Conservation (phyloP, 2,113 vertebrate species). For the Phoxinus phoxinus region DNA sequence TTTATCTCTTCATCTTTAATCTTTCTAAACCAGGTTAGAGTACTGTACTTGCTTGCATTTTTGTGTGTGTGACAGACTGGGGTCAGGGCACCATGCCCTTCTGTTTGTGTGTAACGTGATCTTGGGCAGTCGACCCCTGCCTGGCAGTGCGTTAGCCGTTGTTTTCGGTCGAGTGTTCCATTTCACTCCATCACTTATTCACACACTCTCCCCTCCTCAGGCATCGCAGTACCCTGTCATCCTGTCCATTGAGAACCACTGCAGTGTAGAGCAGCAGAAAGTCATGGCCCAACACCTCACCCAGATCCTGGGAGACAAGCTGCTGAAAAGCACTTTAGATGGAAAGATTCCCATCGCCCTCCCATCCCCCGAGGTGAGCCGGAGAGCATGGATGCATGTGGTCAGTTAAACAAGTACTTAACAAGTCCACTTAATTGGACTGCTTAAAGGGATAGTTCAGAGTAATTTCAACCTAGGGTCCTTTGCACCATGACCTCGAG, state of each 20-base stretch:
- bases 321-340: slow-evolving; percentile 80
- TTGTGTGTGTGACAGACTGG: slow-evolving; percentile 46
- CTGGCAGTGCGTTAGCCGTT: slow-evolving; percentile 35
- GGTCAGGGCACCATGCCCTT: slow-evolving; percentile 14
- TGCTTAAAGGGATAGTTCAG: too few species aligned
- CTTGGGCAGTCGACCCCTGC: slow-evolving; percentile 23
- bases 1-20: background rate
- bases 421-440: background rate
- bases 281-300: slow-evolving; percentile 85
- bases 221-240: slow-evolving; percentile 88
- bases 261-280: slow-evolving; percentile 87
- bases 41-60: slow-evolving; percentile 49
- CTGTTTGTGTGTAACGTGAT: slow-evolving; percentile 51
- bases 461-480: too few species aligned
- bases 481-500: too few species aligned
- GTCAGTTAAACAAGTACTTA: background rate
- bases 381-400: background rate
- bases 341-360: slow-evolving; percentile 71
- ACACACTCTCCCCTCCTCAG: slow-evolving; percentile 68
- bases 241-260: slow-evolving; percentile 94
- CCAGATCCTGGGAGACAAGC: slow-evolving; percentile 85
- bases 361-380: slow-evolving; percentile 88
- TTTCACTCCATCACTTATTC: slow-evolving; percentile 65
- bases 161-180: slow-evolving; percentile 46
- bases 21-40: background rate